Conservation (phyloP, 1,140 invertebrate genomes). For the Melanaphis sacchari region DNA sequence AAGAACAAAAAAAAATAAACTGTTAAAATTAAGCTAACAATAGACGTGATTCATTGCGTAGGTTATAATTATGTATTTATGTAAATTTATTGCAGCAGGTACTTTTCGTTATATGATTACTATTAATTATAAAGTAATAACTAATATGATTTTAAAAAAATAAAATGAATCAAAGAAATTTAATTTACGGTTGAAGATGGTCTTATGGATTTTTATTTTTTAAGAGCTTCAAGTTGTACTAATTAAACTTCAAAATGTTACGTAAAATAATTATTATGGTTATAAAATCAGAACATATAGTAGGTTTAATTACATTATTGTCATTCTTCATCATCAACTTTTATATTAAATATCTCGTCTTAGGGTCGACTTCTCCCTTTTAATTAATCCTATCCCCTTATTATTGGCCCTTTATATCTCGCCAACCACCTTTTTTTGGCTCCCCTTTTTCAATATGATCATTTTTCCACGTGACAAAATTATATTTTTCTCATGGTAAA, state of each 20-base stretch:
- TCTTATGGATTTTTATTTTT: conserved; percentile 14
- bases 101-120: neutral
- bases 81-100: neutral
- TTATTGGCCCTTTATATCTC: conserved; percentile 27
- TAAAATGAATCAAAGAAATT: neutral
- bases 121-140: neutral
- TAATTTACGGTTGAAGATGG: conserved; percentile 11
- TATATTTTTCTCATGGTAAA: neutral
- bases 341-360: conserved; percentile 51
- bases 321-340: conserved; percentile 56
- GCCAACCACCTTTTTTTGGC: neutral
- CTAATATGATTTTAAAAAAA: neutral
- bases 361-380: conserved; percentile 47
- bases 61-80: neutral
- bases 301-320: conserved; percentile 50
- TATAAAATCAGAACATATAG: conserved; percentile 28
- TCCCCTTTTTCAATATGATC: neutral
- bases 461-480: neutral
- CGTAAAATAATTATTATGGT: conserved; percentile 38
- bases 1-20: neutral
- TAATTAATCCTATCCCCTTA: conserved; percentile 40
- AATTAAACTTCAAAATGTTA: conserved; percentile 43
- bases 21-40: neutral
- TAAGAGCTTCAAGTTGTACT: neutral
- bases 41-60: neutral